Evolutionary conservation across 2,888 invertebrate genomes (phyloP).

Genomic region (Nipponacmea schrenckii): DNA sequence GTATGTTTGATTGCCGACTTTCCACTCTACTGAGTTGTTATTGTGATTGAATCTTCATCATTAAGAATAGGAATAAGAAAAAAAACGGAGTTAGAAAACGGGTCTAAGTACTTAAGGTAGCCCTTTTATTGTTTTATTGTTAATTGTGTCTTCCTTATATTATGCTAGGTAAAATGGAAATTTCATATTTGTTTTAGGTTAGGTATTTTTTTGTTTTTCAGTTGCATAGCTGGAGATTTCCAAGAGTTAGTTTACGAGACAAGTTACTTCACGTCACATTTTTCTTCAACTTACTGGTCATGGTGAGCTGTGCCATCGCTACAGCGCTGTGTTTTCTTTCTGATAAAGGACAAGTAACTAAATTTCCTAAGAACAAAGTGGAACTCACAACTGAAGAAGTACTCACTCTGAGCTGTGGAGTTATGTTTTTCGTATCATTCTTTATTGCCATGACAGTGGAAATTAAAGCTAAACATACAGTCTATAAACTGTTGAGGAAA

Average conservation of each 20-base stretch:
- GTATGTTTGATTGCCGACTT: background rate
- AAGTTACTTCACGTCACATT: conserved; percentile 70
- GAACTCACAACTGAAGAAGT: conserved; percentile 70
- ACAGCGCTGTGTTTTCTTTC: conserved; percentile 71
- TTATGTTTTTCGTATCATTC: conserved; percentile 72
- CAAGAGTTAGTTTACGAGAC: conserved; percentile 69
- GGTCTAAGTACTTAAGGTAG: conserved; percentile 2
- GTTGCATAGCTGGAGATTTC: conserved; percentile 70
- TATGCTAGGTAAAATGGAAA: background rate
- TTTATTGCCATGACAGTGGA: conserved; percentile 73
- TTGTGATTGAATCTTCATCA: background rate
- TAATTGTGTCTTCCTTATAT: background rate
- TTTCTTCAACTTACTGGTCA: conserved; percentile 69
- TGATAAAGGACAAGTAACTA: conserved; percentile 63
- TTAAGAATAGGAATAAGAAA: conserved; percentile 2
- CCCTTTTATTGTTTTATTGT: background rate
- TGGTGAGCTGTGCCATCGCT: conserved; percentile 70
- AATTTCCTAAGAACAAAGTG: conserved; percentile 61
- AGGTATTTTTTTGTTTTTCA: conserved; percentile 53
- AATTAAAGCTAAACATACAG: conserved; percentile 70
- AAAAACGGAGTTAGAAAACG: background rate
- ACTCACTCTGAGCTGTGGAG: conserved; percentile 71
- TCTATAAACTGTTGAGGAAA: conserved; percentile 69
- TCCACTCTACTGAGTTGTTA: conserved; percentile 4
- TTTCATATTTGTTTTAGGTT: background rate